These are phyloP conservation scores for Macrotis lagotis DNA, from an alignment of 2,113 vertebrate species.

Conservation along the genomic window DNA sequence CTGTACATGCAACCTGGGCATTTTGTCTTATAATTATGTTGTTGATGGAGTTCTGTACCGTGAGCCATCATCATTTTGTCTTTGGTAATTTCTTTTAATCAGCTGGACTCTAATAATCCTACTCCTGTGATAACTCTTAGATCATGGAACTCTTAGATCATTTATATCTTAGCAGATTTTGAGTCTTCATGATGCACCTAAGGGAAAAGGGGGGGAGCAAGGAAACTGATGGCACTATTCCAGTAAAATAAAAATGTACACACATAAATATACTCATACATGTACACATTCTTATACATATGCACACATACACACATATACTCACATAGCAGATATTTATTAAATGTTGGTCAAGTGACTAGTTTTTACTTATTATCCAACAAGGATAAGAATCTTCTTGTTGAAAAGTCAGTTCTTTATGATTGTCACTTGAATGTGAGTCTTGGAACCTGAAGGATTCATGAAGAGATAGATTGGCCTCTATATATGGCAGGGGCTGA, in stretches of 20 bases:
- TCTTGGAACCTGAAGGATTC: conserved; percentile 14
- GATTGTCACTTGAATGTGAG: not conserved
- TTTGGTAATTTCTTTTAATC: conserved; percentile 26
- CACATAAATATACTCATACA: too few relatives aligned
- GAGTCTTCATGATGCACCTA: not conserved
- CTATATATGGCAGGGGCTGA: not conserved
- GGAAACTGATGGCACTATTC: not conserved
- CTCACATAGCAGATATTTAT: not conserved
- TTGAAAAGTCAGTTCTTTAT: conserved; percentile 7
- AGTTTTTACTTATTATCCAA: not conserved
- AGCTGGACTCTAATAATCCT: conserved; percentile 17
- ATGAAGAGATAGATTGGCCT: not conserved
- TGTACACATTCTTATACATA: too few relatives aligned
- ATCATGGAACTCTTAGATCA: not conserved
- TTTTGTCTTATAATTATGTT: not conserved
- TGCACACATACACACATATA: too few relatives aligned
- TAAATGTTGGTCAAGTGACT: not conserved
- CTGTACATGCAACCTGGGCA: not conserved
- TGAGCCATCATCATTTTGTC: conserved; percentile 4
- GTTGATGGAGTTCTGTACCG: not conserved
- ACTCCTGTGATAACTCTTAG: conserved; percentile 27
- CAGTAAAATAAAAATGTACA: too few relatives aligned
- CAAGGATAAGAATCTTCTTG: conserved; percentile 8
- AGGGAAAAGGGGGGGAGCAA: not conserved
- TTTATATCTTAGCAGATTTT: conserved; percentile 17